Evolutionary conservation across 2,888 invertebrate species (phyloP).

Genomic region (Lasioglossum villosulum): DNA sequence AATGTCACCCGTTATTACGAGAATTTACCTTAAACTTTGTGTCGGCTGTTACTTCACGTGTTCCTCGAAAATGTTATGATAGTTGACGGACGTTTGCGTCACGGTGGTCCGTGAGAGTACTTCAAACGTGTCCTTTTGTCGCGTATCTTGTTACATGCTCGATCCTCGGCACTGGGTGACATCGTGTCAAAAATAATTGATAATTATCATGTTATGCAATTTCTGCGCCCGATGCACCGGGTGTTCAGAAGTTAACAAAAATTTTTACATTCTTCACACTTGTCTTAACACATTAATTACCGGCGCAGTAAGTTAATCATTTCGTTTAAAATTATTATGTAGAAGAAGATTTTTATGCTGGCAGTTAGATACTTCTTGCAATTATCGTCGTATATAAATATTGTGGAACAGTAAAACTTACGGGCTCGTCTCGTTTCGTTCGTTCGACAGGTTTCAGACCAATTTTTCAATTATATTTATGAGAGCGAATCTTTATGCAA

Average conservation of each 20-base stretch:
- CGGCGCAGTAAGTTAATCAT: neutral
- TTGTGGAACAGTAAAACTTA: too few species aligned
- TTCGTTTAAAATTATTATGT: too few species aligned
- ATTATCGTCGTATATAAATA: too few species aligned
- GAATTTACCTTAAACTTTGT: conserved; percentile 77
- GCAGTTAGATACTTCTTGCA: too few species aligned
- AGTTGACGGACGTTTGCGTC: conserved; percentile 36
- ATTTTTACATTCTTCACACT: neutral
- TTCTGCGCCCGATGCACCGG: neutral
- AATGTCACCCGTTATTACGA: conserved; percentile 76
- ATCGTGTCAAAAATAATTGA: neutral
- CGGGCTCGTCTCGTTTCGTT: too few species aligned
- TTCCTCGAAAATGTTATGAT: conserved; percentile 43
- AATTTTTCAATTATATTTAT: too few species aligned
- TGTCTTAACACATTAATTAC: neutral
- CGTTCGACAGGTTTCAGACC: too few species aligned
- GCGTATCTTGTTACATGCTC: neutral
- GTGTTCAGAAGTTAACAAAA: neutral
- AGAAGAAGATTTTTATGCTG: too few species aligned
- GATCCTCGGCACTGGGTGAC: neutral
- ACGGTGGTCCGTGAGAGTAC: conserved; percentile 55
- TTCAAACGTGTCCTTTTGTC: neutral
- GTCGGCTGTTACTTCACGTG: conserved; percentile 54
- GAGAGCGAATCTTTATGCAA: too few species aligned
- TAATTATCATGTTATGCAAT: neutral